Evolutionary conservation across 2,888 invertebrate genomes (phyloP).

Genomic region (Itoplectis maculator): DNA sequence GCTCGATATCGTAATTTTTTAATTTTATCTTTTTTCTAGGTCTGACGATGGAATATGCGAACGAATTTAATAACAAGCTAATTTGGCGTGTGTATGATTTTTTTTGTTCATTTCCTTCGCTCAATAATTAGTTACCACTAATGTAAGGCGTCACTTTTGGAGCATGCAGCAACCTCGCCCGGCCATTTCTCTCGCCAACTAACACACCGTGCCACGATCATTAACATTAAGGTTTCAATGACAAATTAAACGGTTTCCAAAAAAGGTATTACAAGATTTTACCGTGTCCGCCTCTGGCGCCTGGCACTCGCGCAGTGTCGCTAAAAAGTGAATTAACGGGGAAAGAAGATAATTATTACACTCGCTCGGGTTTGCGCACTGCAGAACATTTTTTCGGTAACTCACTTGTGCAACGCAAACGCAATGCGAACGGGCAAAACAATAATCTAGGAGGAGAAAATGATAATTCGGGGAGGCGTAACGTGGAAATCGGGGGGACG

Average conservation of each 20-base stretch:
- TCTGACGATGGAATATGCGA: constrained; percentile 73
- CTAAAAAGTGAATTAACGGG: constrained; percentile 52
- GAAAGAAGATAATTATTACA: constrained; percentile 50
- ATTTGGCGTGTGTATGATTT: not conserved
- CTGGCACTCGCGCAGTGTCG: constrained; percentile 47
- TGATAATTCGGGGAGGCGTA: constrained; percentile 44
- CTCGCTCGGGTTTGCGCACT: constrained; percentile 10
- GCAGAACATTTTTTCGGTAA: not conserved
- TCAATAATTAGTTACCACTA: constrained; percentile 82
- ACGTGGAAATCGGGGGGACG: constrained; percentile 20
- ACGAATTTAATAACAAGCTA: constrained; percentile 65
- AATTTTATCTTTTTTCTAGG: not conserved
- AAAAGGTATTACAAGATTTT: constrained; percentile 54
- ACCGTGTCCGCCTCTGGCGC: constrained; percentile 64
- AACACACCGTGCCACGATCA: constrained; percentile 84
- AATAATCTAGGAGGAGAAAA: constrained; percentile 49
- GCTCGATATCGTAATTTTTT: constrained; percentile 18
- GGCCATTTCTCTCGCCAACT: constrained; percentile 82
- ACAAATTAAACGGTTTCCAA: constrained; percentile 70
- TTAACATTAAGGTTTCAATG: constrained; percentile 82
- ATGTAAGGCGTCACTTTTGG: constrained; percentile 82
- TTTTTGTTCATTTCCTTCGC: constrained; percentile 15
- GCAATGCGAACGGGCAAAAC: constrained; percentile 27
- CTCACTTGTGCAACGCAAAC: constrained; percentile 22
- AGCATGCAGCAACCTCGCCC: constrained; percentile 83